These are phyloP conservation scores for Brachionus calyciflorus DNA, from an alignment of 1,140 invertebrate genomes.

Conservation along the genomic window DNA sequence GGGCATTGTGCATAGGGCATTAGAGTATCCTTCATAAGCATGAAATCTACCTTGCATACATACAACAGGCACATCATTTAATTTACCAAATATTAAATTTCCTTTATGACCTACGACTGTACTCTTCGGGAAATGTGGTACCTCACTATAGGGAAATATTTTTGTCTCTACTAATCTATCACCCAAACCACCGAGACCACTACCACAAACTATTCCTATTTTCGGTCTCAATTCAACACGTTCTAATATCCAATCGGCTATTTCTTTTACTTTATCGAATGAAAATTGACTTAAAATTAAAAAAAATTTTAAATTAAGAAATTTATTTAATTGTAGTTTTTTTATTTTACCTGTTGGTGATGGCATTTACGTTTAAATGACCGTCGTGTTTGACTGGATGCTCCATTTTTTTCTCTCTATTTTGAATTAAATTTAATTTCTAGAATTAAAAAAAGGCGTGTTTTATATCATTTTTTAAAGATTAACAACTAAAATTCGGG, in stretches of 20 bases:
- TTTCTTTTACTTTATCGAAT: slow-evolving; percentile 45
- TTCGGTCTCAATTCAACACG: slow-evolving; percentile 63
- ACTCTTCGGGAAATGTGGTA: slow-evolving; percentile 84
- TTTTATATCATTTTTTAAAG: no score
- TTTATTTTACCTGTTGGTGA: not conserved
- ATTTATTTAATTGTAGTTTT: not conserved
- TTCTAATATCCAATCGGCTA: slow-evolving; percentile 20
- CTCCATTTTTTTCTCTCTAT: no score
- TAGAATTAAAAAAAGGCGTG: no score
- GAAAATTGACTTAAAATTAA: not conserved
- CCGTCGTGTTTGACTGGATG: no score
- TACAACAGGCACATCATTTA: slow-evolving; percentile 74
- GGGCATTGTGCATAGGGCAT: slow-evolving; percentile 74
- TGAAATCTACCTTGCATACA: slow-evolving; percentile 95
- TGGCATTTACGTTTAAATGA: slow-evolving; percentile 13
- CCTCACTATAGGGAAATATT: slow-evolving; percentile 77
- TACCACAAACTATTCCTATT: slow-evolving; percentile 90
- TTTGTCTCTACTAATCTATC: slow-evolving; percentile 72
- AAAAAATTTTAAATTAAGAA: not conserved
- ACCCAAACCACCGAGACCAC: slow-evolving; percentile 81
- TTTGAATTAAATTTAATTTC: no score
- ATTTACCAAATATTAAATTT: slow-evolving; percentile 79
- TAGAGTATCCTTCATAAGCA: slow-evolving; percentile 87
- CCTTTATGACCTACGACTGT: slow-evolving; percentile 85
- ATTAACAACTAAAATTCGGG: no score